Evolutionary conservation across 2,888 invertebrate species (phyloP).

Genomic region (Polyploca ridens): DNA sequence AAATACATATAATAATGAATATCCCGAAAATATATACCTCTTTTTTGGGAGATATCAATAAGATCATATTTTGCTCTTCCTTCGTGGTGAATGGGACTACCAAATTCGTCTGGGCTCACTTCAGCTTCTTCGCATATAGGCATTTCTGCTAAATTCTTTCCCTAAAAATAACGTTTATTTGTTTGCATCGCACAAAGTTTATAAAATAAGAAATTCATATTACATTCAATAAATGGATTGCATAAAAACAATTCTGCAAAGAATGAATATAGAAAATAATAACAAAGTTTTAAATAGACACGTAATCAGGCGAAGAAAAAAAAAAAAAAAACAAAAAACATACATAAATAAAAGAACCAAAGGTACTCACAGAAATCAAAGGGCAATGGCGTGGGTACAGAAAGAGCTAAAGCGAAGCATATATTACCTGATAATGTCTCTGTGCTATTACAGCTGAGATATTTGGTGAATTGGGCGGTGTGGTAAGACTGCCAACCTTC

Average conservation of each 20-base stretch:
- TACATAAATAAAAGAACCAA: constrained; percentile 63
- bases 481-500: constrained; percentile 76
- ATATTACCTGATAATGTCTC: constrained; percentile 84
- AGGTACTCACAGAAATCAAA: constrained; percentile 79
- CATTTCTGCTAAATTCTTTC: constrained; percentile 85
- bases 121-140: constrained; percentile 87
- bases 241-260: constrained; percentile 34
- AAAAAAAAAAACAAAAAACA: constrained; percentile 34
- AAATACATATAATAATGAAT: neutral
- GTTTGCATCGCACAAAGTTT: neutral
- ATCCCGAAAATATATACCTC: constrained; percentile 63
- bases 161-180: constrained; percentile 57
- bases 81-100: constrained; percentile 78
- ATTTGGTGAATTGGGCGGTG: constrained; percentile 91
- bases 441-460: constrained; percentile 86
- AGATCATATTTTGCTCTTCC: constrained; percentile 75
- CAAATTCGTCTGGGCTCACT: constrained; percentile 85
- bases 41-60: constrained; percentile 85
- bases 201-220: constrained; percentile 8
- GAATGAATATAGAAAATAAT: constrained; percentile 24
- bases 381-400: constrained; percentile 66
- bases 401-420: constrained; percentile 44
- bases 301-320: constrained; percentile 28
- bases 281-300: constrained; percentile 12
- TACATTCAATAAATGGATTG: constrained; percentile 30